A percentile compares a stretch with the other conserved stretches of the same genome.
These are phyloP conservation scores for Tiliacea citrago DNA, from an alignment of 2,888 invertebrate genomes.

Conservation along the genomic window DNA sequence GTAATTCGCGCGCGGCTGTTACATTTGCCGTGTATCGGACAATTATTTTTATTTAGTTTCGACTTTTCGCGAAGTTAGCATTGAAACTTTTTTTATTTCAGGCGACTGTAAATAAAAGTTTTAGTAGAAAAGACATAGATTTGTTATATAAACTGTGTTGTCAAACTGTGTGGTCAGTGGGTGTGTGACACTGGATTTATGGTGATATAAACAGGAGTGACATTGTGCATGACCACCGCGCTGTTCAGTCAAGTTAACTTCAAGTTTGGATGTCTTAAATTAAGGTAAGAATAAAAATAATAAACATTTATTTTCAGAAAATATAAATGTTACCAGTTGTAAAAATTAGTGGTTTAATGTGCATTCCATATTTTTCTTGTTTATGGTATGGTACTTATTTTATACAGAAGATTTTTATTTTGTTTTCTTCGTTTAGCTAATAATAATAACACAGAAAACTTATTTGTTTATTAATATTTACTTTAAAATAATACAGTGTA, in stretches of 20 bases:
- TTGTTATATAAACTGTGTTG: conserved; percentile 72
- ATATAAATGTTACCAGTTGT: no score
- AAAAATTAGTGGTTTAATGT: no score
- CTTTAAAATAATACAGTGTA: conserved; percentile 13
- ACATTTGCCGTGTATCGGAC: conserved; percentile 78
- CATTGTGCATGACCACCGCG: conserved; percentile 72
- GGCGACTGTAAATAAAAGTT: conserved; percentile 72
- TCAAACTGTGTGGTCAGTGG: conserved; percentile 71
- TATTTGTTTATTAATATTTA: conserved; percentile 17
- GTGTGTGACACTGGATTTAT: conserved; percentile 79
- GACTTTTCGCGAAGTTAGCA: conserved; percentile 71
- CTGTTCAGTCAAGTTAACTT: conserved; percentile 70
- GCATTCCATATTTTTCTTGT: no score
- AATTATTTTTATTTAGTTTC: conserved; percentile 72
- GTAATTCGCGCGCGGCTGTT: conserved; percentile 86
- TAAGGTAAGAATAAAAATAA: conserved; percentile 80
- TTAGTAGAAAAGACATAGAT: conserved; percentile 74
- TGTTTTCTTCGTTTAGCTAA: conserved; percentile 32
- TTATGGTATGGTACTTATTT: no score
- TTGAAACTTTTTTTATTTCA: conserved; percentile 77
- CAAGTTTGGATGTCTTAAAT: conserved; percentile 85
- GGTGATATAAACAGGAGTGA: conserved; percentile 68
- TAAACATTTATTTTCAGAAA: no score
- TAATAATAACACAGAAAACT: background rate
- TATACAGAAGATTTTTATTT: conserved; percentile 28